Evolutionary conservation across 2,113 vertebrate species (phyloP).

Genomic region (Odocoileus hemionus): DNA sequence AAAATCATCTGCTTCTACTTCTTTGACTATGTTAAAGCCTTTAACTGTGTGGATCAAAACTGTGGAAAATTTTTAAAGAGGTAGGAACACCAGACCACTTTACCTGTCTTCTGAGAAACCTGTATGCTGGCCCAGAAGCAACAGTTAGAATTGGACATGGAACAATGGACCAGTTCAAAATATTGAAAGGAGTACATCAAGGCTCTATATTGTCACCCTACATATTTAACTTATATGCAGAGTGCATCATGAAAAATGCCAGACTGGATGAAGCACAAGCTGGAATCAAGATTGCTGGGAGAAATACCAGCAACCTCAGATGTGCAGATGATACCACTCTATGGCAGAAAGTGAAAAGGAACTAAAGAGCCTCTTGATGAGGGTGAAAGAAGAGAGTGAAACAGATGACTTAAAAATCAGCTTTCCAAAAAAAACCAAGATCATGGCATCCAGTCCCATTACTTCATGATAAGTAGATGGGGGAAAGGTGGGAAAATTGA

Average conservation of each 20-base stretch:
- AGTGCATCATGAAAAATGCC: not conserved
- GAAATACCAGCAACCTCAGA: not conserved
- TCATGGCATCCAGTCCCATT: not conserved
- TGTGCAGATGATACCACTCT: not conserved
- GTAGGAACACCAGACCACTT: not conserved
- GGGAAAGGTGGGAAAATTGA: not conserved
- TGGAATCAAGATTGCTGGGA: not conserved
- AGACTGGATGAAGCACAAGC: not conserved
- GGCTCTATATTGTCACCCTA: not conserved
- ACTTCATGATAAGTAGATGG: not conserved
- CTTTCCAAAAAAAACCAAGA: not conserved
- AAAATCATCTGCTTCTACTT: not conserved
- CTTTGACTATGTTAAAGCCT: not conserved
- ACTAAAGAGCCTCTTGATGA: not conserved
- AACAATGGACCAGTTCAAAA: not conserved
- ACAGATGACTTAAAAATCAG: not conserved
- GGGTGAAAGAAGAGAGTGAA: not conserved
- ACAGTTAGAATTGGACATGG: not conserved
- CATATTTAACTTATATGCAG: not conserved
- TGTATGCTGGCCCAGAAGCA: not conserved
- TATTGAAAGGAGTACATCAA: not conserved
- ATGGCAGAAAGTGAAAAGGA: not conserved
- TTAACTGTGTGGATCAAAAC: not conserved
- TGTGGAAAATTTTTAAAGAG: not conserved
- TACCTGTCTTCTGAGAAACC: not conserved